Evolutionary conservation across 2,888 invertebrate species (phyloP).

Genomic region (Geophilus truncorum): DNA sequence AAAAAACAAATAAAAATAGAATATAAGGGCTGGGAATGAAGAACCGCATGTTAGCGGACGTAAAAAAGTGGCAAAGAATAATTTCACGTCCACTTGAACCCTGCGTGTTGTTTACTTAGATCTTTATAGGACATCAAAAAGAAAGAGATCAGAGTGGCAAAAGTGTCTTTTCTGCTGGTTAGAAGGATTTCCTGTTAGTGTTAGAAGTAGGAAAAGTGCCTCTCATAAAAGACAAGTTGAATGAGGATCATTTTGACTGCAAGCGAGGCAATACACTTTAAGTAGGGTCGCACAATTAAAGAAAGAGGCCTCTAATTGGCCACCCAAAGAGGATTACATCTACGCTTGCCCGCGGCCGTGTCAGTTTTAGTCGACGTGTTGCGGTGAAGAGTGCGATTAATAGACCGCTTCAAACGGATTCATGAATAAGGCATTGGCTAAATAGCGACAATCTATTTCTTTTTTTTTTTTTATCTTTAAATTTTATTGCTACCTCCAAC

Average conservation of each 20-base stretch:
- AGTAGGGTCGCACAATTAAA: conserved; percentile 20
- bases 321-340: conserved; percentile 24
- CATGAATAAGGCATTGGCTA: conserved; percentile 11
- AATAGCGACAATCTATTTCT: neutral
- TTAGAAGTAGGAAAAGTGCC: conserved; percentile 23
- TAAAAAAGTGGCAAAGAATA: conserved; percentile 18
- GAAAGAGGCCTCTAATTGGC: conserved; percentile 27
- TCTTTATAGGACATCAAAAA: conserved; percentile 22
- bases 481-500: neutral
- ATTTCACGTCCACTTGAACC: conserved; percentile 25
- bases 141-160: conserved; percentile 25
- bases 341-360: neutral
- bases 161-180: conserved; percentile 27
- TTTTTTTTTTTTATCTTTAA: too few relatives aligned
- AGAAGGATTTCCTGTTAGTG: conserved; percentile 27
- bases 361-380: conserved; percentile 25
- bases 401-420: neutral
- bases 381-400: neutral
- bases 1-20: conserved; percentile 9
- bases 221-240: conserved; percentile 27
- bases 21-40: neutral
- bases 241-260: conserved; percentile 24
- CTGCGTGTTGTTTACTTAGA: conserved; percentile 21
- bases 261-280: conserved; percentile 22
- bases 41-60: neutral